phyloP scores from a whole-genome alignment of 2,888 invertebrate species.

The Serripes groenlandicus region DNA sequence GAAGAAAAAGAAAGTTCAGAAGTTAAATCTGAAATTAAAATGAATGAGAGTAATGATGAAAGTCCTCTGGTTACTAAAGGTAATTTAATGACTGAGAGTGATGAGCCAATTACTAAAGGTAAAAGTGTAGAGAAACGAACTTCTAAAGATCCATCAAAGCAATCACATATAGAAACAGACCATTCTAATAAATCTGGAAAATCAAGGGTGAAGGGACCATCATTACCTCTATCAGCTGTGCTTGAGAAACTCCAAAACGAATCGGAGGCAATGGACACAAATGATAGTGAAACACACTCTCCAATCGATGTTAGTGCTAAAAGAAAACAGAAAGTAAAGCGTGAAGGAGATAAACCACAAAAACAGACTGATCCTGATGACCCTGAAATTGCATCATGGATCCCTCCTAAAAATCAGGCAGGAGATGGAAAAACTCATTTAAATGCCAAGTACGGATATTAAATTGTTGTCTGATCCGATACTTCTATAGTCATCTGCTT shows the following conservation, averaged over 20 bases:
- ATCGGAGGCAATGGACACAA: conserved; percentile 19
- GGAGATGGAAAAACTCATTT: conserved; percentile 93
- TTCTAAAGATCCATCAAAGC: neutral
- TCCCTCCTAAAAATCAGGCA: conserved; percentile 91
- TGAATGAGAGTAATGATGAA: neutral
- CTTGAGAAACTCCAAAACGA: conserved; percentile 62
- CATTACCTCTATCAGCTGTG: conserved; percentile 61
- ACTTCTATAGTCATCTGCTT: too few relatives aligned
- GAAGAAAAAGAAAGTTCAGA: conserved; percentile 3
- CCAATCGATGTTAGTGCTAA: conserved; percentile 22
- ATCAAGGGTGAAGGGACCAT: conserved; percentile 38
- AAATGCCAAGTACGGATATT: conserved; percentile 93
- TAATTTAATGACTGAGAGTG: neutral
- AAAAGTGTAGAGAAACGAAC: neutral
- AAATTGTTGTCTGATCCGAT: too few relatives aligned
- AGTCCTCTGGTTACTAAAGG: neutral
- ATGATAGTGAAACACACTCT: neutral
- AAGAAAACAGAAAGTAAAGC: conserved; percentile 35
- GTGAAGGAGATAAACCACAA: conserved; percentile 37
- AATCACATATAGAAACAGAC: neutral
- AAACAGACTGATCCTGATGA: conserved; percentile 74
- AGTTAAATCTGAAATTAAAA: too few relatives aligned
- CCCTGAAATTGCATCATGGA: conserved; percentile 92
- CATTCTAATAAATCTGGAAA: neutral
- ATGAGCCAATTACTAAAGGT: neutral